Evolutionary conservation across 37 sponge, comb jelly and placozoan species (phyloP).

Genomic region (Bolinopsis microptera): DNA sequence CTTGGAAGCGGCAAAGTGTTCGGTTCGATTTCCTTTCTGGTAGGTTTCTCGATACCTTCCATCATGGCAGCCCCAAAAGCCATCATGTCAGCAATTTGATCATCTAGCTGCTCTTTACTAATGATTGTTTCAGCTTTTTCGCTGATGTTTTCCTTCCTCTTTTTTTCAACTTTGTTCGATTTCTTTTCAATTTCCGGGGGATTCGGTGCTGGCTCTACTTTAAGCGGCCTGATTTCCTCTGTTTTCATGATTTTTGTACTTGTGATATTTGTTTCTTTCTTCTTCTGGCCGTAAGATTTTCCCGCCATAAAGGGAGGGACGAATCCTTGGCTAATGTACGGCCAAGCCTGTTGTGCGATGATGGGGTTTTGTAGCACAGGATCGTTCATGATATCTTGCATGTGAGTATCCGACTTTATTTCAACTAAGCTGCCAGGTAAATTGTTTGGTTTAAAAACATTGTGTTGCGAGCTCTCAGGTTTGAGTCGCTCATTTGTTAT

Average conservation of each 20-base stretch:
- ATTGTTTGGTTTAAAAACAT: background rate
- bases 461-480: background rate
- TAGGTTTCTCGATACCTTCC: background rate
- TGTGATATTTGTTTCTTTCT: too few species aligned
- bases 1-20: background rate
- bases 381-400: background rate
- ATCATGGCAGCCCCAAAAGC: background rate
- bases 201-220: background rate
- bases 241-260: background rate
- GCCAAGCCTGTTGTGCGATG: background rate
- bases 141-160: background rate
- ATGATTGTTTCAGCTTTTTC: background rate
- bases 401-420: background rate
- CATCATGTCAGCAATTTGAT: background rate
- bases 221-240: background rate
- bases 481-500: background rate
- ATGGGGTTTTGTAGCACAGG: conserved; percentile 5
- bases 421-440: background rate
- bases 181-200: background rate
- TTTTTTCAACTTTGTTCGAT: background rate
- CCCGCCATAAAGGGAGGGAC: background rate
- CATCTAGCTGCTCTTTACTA: background rate
- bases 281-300: background rate
- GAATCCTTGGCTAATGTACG: conserved; percentile 1
- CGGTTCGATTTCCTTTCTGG: background rate